phyloP scores from a whole-genome alignment of 2,797 vertebrate genomes.

The Pelodytes ibericus region DNA sequence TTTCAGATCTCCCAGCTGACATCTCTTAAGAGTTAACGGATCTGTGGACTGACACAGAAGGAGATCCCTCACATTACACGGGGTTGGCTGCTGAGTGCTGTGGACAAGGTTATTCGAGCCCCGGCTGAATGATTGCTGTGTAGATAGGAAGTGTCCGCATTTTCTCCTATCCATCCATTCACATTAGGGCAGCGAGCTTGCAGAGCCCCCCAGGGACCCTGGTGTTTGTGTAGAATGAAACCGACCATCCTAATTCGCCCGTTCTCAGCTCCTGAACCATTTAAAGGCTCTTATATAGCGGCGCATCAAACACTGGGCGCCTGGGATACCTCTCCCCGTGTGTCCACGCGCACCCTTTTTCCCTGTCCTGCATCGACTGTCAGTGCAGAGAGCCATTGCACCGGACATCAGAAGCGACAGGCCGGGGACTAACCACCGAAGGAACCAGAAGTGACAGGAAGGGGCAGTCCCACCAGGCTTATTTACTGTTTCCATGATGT shows the following conservation, averaged over 20 bases:
- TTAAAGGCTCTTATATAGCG: neutral
- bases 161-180: neutral
- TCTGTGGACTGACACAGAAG: neutral
- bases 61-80: neutral
- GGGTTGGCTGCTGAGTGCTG: neutral
- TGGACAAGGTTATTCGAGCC: slow-evolving; percentile 14
- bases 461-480: too few relatives aligned
- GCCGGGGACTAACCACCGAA: neutral
- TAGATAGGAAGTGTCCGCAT: slow-evolving; percentile 1
- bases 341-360: too few relatives aligned
- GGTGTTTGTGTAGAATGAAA: slow-evolving; percentile 22
- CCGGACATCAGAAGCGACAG: neutral
- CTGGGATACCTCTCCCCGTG: too few relatives aligned
- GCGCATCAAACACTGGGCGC: neutral
- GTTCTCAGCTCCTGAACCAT: slow-evolving; percentile 13
- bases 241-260: slow-evolving; percentile 15
- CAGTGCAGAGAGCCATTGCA: neutral
- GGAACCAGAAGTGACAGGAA: too few relatives aligned
- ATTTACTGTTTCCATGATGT: too few relatives aligned
- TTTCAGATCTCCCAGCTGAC: neutral
- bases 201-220: neutral
- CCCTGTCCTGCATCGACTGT: too few relatives aligned
- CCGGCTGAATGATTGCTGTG: neutral
- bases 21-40: neutral
- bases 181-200: slow-evolving; percentile 9